Base-by-base conservation (phyloP, 2,797 vertebrate genomes). In the Epinephelus coioides region DNA sequence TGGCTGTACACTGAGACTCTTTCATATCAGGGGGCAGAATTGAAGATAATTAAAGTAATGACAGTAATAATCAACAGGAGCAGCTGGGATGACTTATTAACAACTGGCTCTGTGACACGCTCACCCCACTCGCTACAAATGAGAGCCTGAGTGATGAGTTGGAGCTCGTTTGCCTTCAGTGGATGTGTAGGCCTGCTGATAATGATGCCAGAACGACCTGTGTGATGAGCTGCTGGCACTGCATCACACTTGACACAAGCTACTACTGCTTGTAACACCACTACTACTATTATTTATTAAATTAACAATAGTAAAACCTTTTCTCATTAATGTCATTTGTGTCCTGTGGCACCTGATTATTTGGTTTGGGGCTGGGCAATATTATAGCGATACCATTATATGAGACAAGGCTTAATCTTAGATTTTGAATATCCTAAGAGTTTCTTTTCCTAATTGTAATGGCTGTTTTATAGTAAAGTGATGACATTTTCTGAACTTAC, bases 81-180 rank as follows among this genome's bases (percentile, higher is more conserved):
- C 92, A 94, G 93, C 91, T 92, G 90, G 88, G 91, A 93, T 94
- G 92, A 95, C 92, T 93, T 95, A 94, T 93, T 94, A 94, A 91
- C 87, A 92, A 93, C 89, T 86, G 90, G 88, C 89, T 89, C 78
- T 40, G 88, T 89, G 93, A 92, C 91, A 92, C 70, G 78, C 83
- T 94, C 88, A 91, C 91, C 94, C 92, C 72, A 53, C 82, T 86
- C 47, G 68, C 86, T 69, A 87, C 92, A 95, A 95, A 95, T 88
- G 90, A 94, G 94, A 83, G 84, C 73, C 78, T 93, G 93, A 95
- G 85, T 93, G 94, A 95, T 94, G 93, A 89, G 88, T 71, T 57
- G 79, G 81, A 82, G 88, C 88, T 82, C 30, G 56, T 88, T 86
- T 83, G 79, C 82, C 82, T 78, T 81, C 43, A 56, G 76, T 81